Evolutionary conservation across 2,113 vertebrate species (phyloP).

Genomic region (Cyprinodon variegatus): DNA sequence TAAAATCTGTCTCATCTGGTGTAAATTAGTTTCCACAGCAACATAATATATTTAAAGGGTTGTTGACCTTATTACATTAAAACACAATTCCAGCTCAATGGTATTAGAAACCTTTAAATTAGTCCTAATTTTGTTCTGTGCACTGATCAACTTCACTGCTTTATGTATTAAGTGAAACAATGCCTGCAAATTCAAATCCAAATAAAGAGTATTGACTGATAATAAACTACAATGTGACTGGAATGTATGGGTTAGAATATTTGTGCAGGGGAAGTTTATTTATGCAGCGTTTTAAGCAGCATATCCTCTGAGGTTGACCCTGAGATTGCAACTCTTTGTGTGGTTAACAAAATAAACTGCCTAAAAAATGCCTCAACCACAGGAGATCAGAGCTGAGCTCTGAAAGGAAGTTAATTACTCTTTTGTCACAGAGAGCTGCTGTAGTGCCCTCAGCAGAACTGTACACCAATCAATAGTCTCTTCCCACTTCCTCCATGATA

Average conservation of each 20-base stretch:
- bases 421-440: constrained; percentile 41
- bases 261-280: background rate
- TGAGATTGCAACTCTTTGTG: constrained; percentile 9
- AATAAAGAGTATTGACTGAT: background rate
- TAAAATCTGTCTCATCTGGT: background rate
- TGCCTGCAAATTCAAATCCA: background rate
- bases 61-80: background rate
- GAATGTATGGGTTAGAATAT: background rate
- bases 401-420: constrained; percentile 58
- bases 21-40: background rate
- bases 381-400: constrained; percentile 32
- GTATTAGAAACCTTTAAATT: background rate
- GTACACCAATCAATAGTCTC: constrained; percentile 65
- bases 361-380: background rate
- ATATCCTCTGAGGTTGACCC: constrained; percentile 12
- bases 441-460: constrained; percentile 40
- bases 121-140: background rate
- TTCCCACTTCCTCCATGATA: constrained; percentile 66
- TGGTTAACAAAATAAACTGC: constrained; percentile 10
- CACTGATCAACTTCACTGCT: background rate
- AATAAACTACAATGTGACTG: background rate
- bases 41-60: background rate
- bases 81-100: background rate
- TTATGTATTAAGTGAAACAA: background rate
- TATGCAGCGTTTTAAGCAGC: background rate